phyloP scores from a whole-genome alignment of 1,140 invertebrate genomes.

The Sinella curviseta region DNA sequence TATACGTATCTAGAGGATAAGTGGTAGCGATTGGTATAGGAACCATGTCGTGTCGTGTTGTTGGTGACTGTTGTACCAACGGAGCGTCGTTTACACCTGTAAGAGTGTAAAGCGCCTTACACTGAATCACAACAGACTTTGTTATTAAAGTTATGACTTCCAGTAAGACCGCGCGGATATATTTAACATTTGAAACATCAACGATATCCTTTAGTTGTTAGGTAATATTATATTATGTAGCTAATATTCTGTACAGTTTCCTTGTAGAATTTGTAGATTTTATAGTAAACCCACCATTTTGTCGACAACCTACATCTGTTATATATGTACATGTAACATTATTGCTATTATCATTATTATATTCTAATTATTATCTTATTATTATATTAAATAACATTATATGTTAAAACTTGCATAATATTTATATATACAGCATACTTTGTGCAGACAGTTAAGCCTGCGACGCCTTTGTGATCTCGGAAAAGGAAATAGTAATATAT shows the following conservation, averaged over 20 bases:
- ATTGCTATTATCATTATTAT: background rate
- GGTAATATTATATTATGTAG: background rate
- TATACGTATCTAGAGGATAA: slow-evolving; percentile 5
- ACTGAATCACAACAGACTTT: background rate
- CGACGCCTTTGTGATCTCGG: slow-evolving; percentile 8
- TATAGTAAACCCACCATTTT: background rate
- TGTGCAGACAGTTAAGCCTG: slow-evolving; percentile 4
- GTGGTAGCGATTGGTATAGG: background rate
- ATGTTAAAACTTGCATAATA: background rate
- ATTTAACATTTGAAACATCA: background rate
- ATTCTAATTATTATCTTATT: slow-evolving; percentile 6
- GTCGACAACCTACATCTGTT: background rate
- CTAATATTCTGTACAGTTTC: background rate
- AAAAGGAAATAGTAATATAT: slow-evolving; percentile 22
- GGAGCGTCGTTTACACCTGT: background rate
- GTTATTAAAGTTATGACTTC: background rate
- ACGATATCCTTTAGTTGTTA: background rate
- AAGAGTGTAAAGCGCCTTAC: slow-evolving; percentile 4
- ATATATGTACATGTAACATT: background rate
- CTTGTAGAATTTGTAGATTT: slow-evolving; percentile 20
- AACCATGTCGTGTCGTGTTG: background rate
- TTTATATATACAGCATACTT: background rate
- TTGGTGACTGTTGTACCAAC: background rate
- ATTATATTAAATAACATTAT: background rate
- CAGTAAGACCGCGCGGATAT: background rate